Percentiles rank a stretch among this genome's conserved stretches.
phyloP scores from a whole-genome alignment of 1,140 invertebrate species.

The Drosophila jambulina region DNA sequence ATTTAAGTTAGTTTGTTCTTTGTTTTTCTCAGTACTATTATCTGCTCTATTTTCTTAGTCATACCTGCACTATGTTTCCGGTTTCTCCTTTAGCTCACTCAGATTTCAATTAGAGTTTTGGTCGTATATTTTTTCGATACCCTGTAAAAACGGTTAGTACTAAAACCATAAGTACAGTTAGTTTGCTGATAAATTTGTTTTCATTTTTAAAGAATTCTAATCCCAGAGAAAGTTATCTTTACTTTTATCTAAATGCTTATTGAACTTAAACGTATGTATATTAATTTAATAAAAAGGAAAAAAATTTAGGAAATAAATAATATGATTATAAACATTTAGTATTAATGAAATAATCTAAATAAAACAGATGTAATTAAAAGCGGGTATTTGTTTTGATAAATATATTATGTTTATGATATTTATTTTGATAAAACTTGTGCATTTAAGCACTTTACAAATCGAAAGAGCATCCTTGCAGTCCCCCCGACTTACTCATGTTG shows the following conservation, averaged over 20 bases:
- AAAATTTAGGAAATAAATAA: too few relatives aligned
- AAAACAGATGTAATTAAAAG: too few relatives aligned
- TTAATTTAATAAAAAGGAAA: too few relatives aligned
- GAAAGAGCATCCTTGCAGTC: neutral
- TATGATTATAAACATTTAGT: too few relatives aligned
- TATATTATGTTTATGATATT: neutral
- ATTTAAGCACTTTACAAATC: neutral
- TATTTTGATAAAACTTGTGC: neutral
- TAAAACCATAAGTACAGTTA: neutral
- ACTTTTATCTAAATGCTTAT: too few relatives aligned
- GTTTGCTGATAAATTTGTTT: neutral
- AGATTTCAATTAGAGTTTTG: conserved; percentile 63
- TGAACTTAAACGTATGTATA: too few relatives aligned
- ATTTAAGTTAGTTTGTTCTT: neutral
- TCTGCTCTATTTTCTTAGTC: neutral
- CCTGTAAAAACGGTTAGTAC: neutral
- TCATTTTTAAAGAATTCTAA: neutral
- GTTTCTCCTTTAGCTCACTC: conserved; percentile 32
- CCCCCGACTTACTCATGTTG: neutral
- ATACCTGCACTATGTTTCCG: neutral
- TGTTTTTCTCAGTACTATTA: neutral
- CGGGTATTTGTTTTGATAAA: too few relatives aligned
- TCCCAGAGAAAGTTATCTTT: neutral
- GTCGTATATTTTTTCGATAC: conserved; percentile 14
- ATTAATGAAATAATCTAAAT: too few relatives aligned